Conservation (phyloP, 1,140 invertebrate species). For the Mycetomoellerius zeteki region DNA sequence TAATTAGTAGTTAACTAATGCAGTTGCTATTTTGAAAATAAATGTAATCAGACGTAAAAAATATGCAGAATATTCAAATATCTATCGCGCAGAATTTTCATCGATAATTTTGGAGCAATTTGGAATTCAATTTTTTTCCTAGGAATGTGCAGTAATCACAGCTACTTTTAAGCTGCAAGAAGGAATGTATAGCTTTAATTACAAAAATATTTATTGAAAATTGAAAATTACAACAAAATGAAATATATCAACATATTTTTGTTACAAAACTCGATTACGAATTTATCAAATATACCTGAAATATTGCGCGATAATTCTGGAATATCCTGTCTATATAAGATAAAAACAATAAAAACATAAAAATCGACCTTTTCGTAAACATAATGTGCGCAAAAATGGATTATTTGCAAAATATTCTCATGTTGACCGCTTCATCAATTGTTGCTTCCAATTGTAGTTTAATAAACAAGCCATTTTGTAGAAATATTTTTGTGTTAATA, state of each 20-base stretch:
- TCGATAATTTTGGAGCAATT: not conserved
- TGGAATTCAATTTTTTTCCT: not conserved
- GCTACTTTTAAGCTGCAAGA: not conserved
- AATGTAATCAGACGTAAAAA: not conserved
- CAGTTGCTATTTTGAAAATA: constrained; percentile 12
- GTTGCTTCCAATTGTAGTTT: not conserved
- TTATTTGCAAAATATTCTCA: not conserved
- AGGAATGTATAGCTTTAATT: not conserved
- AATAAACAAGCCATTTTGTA: not conserved
- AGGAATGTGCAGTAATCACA: not conserved
- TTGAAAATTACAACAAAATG: not conserved
- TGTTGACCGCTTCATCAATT: constrained; percentile 2
- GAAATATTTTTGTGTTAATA: not conserved
- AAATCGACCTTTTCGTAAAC: constrained; percentile 7
- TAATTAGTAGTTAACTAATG: constrained; percentile 30
- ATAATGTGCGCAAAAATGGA: not conserved
- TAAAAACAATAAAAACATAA: constrained; percentile 4
- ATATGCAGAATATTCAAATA: constrained; percentile 15
- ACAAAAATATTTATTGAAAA: not conserved
- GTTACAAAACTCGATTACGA: not conserved
- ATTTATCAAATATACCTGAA: not conserved
- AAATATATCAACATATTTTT: not conserved
- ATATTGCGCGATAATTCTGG: not conserved
- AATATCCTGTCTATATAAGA: constrained; percentile 1
- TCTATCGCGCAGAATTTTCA: constrained; percentile 5